These are phyloP conservation scores for Drosophila tristis DNA, from an alignment of 1,140 invertebrate species.

Conservation along the genomic window DNA sequence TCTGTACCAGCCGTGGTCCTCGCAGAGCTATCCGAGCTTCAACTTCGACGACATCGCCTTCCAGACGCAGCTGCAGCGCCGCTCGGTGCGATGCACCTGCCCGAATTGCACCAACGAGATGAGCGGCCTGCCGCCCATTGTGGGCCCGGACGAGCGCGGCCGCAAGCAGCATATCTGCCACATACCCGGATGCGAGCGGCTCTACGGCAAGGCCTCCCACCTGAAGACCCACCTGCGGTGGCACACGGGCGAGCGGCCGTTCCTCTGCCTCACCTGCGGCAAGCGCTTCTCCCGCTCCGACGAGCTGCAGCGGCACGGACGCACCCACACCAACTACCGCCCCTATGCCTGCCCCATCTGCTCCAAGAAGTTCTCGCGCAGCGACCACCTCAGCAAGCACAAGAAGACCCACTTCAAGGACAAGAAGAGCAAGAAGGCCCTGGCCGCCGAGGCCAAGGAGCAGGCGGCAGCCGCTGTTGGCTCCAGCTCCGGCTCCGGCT, in stretches of 20 bases:
- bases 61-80: slow-evolving; percentile 79
- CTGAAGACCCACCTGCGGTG: slow-evolving; percentile 94
- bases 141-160: slow-evolving; percentile 86
- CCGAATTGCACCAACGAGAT: slow-evolving; percentile 90
- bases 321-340: slow-evolving; percentile 94
- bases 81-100: slow-evolving; percentile 88
- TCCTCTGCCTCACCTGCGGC: slow-evolving; percentile 91
- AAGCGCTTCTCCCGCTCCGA: slow-evolving; percentile 95
- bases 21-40: slow-evolving; percentile 75
- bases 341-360: slow-evolving; percentile 91
- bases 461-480: slow-evolving; percentile 37
- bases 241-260: slow-evolving; percentile 92
- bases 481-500: slow-evolving; percentile 21
- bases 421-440: slow-evolving; percentile 77
- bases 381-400: slow-evolving; percentile 94
- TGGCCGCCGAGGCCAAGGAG: slow-evolving; percentile 74
- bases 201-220: slow-evolving; percentile 96
- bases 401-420: slow-evolving; percentile 89
- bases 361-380: slow-evolving; percentile 92
- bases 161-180: slow-evolving; percentile 95
- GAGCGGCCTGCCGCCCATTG: slow-evolving; percentile 86
- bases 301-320: slow-evolving; percentile 92
- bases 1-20: slow-evolving; percentile 77
- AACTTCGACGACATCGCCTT: slow-evolving; percentile 83
- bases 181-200: slow-evolving; percentile 94